Evolutionary conservation across 1,140 invertebrate genomes (phyloP), one percentile per base, ranked within the genome.

Genomic region (Drosophila novamexicana): DNA sequence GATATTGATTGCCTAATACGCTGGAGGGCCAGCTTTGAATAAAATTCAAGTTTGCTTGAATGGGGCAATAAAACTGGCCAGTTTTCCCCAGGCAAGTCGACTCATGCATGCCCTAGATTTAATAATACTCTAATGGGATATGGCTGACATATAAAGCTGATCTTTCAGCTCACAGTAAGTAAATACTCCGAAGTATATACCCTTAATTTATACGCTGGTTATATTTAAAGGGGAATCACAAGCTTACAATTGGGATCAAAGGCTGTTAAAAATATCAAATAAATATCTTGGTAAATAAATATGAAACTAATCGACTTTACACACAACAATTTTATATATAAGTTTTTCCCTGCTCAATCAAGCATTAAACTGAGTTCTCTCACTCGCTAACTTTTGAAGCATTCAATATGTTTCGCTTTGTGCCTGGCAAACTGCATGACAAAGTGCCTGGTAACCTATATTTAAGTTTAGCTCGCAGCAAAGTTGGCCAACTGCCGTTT

Each of bases 1-100:
- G 34, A 37, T 50, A 62, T 54, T 45, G 47, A 39, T 59, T 40
- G 54, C 36, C 53, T 37, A 47, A 59, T 34, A 59, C 34, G 42
- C 29, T 1, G 6, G 29, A 18, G 29, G 37, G 45, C 18, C 58
- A 34, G 36, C 45, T 47, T 32, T 44, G 16, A 62, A 54, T 32
- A 29, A 57, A 47, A 18, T 45, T 66, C 62, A 57, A 65, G 67
- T 70, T 70, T 34, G 40, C n/a, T 47, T 62, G 10, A 72, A 72
- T 67, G 52, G 36, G 9, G n/a, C n/a, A 54, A 62, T 29, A 39
- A 40, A 68, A 50, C 12, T 22, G 9, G 29, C 12, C 44, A 14
- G 16, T 34, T 34, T 32, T 34, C n/a, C 29, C 37, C 37, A 16
- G 32, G 54, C 45, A 65, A 37, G 29, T 34, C 29, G 42, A 32